Conservation (phyloP, 1,140 invertebrate genomes). For the Pogonomyrmex californicus region DNA sequence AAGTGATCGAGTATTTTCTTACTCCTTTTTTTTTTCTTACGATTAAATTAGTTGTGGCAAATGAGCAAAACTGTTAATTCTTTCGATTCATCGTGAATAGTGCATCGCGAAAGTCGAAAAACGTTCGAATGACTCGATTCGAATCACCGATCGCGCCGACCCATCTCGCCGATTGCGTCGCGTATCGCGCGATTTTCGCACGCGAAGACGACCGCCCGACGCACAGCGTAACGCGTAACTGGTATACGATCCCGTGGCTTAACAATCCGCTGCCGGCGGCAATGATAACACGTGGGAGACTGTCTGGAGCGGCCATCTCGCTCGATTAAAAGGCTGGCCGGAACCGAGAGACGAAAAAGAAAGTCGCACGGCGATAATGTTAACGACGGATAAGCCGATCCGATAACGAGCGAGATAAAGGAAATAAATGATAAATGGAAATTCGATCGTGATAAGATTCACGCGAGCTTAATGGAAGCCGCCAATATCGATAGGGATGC, state of each 20-base stretch:
- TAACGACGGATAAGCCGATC: not conserved
- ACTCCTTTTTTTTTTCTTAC: not conserved
- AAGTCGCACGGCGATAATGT: conserved; percentile 21
- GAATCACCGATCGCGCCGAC: not conserved
- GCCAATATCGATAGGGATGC: not conserved
- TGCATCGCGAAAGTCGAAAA: not conserved
- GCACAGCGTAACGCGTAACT: conserved; percentile 43
- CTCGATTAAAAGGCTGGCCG: conserved; percentile 6
- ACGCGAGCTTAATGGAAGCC: not conserved
- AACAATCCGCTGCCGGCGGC: conserved; percentile 30
- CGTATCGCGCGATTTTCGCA: conserved; percentile 6
- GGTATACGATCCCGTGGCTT: conserved; percentile 26
- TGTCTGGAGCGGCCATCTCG: conserved; percentile 31
- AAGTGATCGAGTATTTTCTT: not conserved
- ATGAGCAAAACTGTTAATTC: not conserved
- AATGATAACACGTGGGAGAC: conserved; percentile 59
- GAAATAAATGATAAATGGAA: not conserved
- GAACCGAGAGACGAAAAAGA: not conserved
- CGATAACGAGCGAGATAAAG: not conserved
- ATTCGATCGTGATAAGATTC: not conserved
- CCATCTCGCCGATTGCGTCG: not conserved
- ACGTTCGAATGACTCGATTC: not conserved
- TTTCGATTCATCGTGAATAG: not conserved
- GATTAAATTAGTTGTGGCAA: not conserved
- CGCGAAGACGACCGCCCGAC: conserved; percentile 43